Percentiles rank a stretch among this genome's conserved stretches.
These are phyloP conservation scores for Xiphorhynchus erythropygius DNA, from an alignment of 2,797 vertebrate genomes.

Conservation along the genomic window DNA sequence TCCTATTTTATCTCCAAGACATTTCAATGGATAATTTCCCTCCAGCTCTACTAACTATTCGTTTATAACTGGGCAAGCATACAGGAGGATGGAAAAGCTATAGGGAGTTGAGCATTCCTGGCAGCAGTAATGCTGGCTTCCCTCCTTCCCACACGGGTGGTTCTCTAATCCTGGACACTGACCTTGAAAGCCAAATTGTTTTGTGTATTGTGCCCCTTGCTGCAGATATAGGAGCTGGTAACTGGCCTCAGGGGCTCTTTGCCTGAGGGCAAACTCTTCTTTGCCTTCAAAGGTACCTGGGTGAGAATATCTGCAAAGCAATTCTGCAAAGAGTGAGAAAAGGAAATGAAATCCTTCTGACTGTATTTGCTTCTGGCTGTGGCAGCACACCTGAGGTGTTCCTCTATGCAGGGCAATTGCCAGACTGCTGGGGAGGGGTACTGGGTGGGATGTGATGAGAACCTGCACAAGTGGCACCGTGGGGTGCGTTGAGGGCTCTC, in stretches of 20 bases:
- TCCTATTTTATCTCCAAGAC: background rate
- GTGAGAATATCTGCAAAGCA: background rate
- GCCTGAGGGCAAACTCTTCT: background rate
- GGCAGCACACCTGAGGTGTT: background rate
- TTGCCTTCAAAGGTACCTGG: background rate
- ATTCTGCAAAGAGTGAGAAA: background rate
- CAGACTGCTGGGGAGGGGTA: background rate
- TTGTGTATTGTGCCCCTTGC: background rate
- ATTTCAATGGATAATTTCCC: background rate
- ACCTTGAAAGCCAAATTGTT: background rate
- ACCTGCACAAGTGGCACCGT: accelerated
- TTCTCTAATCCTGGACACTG: background rate
- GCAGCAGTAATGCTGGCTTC: background rate
- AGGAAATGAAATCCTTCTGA: background rate
- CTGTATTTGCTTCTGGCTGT: background rate
- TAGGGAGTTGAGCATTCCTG: background rate
- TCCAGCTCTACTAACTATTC: background rate
- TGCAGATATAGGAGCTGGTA: background rate
- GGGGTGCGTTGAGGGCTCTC: background rate
- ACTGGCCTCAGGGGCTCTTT: accelerated
- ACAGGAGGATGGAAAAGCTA: background rate
- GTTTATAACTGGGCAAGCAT: background rate
- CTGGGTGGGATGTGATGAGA: accelerated
- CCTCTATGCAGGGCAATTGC: background rate
- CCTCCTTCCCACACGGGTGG: background rate